Base-by-base conservation (phyloP, 2,797 vertebrate species). In the Melanotaenia trifasciata region DNA sequence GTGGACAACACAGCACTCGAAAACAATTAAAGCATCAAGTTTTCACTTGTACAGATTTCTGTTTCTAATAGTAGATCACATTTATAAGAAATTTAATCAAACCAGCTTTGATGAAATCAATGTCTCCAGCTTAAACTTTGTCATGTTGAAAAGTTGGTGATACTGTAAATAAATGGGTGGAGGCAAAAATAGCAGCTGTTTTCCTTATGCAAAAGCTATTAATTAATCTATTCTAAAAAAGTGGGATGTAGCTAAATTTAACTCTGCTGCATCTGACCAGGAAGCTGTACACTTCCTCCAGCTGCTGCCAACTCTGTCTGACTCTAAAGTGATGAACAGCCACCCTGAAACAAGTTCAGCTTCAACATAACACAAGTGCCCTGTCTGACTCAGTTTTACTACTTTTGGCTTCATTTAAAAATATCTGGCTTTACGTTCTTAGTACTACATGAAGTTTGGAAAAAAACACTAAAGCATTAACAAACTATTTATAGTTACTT, bases 211-310 rank as follows among this genome's bases (percentile, higher is more conserved):
- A 26, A 4, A 75, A 79, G 64, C 67, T 5, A 10, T 38, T 47
- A 28, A 62, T n/a, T 51, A 79, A 58, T 79, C 53, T 71, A 35
- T 67, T 81, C 66, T 73, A 47, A 59, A 86, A 78, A 79, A 38
- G 11, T 67, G 76, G 77, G 84, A 86, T 80, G 71, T 53, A 51
- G 76, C 86, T 91, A 87, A 85, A 84, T 69, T 90, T 78, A 91
- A 73, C 79, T 36, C 38, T 0, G 60, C 73, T 70, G 45, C 58
- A 4, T 56, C 74, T 73, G 76, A 68, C 67, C 62, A 7, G 84
- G 86, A 89, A 89, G 72, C 78, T 11, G 76, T 22, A 20, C 1
- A 58, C 83, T 90, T 91, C 89, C 88, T 89, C 61, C 86, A 85
- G 87, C 84, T 90, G 84, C 72, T 83, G 72, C 60, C 43, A 0